Percentiles rank a stretch among this genome's conserved stretches.
Evolutionary conservation across 1,140 invertebrate species (phyloP).

Genomic region (Ericerus pela): DNA sequence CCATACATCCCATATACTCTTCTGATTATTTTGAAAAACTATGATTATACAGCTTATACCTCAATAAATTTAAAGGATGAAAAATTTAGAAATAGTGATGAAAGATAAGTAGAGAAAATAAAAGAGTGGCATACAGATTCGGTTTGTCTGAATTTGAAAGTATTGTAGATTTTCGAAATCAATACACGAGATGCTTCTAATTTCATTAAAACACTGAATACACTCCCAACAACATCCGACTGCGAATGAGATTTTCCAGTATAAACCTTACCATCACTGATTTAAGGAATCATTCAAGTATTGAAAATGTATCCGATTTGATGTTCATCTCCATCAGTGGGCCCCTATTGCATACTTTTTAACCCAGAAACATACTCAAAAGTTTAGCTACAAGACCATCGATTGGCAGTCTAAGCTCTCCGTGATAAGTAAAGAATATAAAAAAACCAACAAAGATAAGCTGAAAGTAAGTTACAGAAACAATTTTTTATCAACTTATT

Average conservation of each 20-base stretch:
- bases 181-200: neutral
- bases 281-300: neutral
- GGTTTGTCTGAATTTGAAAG: neutral
- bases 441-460: too few relatives aligned
- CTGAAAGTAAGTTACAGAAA: neutral
- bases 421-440: too few relatives aligned
- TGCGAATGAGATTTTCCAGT: neutral
- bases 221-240: neutral
- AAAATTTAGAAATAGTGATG: too few relatives aligned
- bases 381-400: neutral
- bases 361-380: neutral
- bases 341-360: neutral
- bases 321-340: neutral
- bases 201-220: neutral
- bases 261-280: neutral
- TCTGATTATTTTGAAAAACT: too few relatives aligned
- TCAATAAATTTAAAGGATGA: too few relatives aligned
- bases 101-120: too few relatives aligned
- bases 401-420: too few relatives aligned
- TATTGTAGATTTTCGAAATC: neutral
- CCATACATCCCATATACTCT: too few relatives aligned
- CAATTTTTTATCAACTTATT: slow-evolving; percentile 3
- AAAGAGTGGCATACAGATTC: too few relatives aligned
- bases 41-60: too few relatives aligned
- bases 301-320: neutral